Base-by-base conservation (phyloP, 2,888 invertebrate genomes). In the Sinodicranocentrus sp. region DNA sequence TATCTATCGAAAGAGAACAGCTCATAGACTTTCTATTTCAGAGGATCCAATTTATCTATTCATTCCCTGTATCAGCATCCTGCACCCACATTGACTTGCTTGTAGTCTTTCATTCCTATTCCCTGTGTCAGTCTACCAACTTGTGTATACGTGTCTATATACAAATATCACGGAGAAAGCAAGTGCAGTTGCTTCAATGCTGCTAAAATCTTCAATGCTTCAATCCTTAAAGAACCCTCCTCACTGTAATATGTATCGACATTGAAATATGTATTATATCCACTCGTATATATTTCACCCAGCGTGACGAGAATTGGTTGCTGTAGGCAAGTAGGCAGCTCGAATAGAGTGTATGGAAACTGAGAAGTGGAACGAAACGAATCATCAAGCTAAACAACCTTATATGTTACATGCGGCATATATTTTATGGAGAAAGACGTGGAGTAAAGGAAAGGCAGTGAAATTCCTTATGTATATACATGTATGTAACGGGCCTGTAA, bases 11-110 rank as follows among this genome's bases (percentile, higher is more conserved):
- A 39, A 39, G 13, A 39, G 13, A 39, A 39, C n/a, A n/a, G 13
- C 13, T 39, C 6, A 8, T 39, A 39, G 8, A 39, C 39, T 8
- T 39, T 6, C 6, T 39, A 39, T 39, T 8, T 13, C 39, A 39
- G 39, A 8, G 8, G n/a, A 39, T 52, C 52, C 52, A 52, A 52
- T 52, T 52, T n/a, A 52, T 52, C n/a, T 52, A 52, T n/a, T 52
- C 52, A 52, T 52, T n/a, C 52, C 52, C n/a, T 52, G n/a, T 52
- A n/a, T n/a, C 52, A 52, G 3, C n/a, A 13, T 52, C n/a, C 52
- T 52, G 6, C 39, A 8, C 39, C 39, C 13, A 8, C 13, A 13
- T 39, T 8, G 13, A 6, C 6, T 39, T 39, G 8, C 13, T 13
- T 39, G 39, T 39, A 39, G 6, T 39, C 13, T 8, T 13, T 39